phyloP scores from a whole-genome alignment of 2,113 vertebrate genomes.

The Sceloporus undulatus region DNA sequence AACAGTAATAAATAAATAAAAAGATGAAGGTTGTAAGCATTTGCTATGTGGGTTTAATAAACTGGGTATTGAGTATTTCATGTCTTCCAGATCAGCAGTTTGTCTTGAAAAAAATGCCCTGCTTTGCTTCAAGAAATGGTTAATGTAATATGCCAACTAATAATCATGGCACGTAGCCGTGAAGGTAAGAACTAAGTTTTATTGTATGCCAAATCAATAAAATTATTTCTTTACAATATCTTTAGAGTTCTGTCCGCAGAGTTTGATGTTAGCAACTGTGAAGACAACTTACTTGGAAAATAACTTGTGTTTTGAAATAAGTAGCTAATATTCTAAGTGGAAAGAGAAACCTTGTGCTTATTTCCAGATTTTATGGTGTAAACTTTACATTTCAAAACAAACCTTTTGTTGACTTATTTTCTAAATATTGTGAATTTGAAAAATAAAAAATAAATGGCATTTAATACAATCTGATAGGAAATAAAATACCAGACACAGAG shows the following conservation, averaged over 20 bases:
- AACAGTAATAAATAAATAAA: neutral
- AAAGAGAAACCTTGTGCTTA: neutral
- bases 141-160: conserved; percentile 97
- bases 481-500: too few species aligned
- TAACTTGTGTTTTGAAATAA: neutral
- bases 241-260: neutral
- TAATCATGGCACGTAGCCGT: conserved; percentile 97
- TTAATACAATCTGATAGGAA: neutral
- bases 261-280: neutral
- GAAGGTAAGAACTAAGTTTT: conserved; percentile 85
- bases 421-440: neutral
- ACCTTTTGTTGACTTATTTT: neutral
- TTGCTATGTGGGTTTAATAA: neutral
- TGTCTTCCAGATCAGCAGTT: conserved; percentile 93
- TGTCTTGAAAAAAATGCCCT: conserved; percentile 93
- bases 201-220: neutral
- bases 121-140: conserved; percentile 98
- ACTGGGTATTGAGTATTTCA: conserved; percentile 21
- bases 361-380: neutral
- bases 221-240: neutral
- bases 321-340: neutral
- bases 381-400: neutral
- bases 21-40: neutral
- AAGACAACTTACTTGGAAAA: neutral
- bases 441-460: neutral